phyloP scores from a whole-genome alignment of 2,888 invertebrate species.

The Eupithecia subfuscata region DNA sequence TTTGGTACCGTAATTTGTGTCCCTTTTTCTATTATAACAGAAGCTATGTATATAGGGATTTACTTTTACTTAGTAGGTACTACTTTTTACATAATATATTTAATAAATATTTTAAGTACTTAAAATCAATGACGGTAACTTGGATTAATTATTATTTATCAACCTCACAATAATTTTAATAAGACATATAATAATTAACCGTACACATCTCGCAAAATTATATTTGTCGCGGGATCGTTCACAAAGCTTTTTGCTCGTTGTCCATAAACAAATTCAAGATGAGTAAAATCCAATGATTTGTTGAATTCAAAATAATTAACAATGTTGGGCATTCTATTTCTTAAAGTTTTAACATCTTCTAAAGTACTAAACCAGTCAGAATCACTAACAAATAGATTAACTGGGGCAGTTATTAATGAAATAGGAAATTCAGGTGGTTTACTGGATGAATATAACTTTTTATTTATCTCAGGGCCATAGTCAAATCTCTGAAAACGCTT shows the following conservation, averaged over 20 bases:
- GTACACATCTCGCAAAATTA: slow-evolving; percentile 47
- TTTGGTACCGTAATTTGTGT: background rate
- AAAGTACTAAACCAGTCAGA: slow-evolving; percentile 68
- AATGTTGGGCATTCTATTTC: slow-evolving; percentile 58
- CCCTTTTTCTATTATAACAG: background rate
- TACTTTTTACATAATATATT: background rate
- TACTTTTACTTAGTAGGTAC: background rate
- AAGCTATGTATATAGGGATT: no score
- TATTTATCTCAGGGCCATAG: slow-evolving; percentile 59
- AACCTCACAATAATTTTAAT: background rate
- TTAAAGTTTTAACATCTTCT: slow-evolving; percentile 58
- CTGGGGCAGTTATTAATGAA: slow-evolving; percentile 60
- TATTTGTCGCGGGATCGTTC: slow-evolving; percentile 61
- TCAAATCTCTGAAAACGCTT: slow-evolving; percentile 70
- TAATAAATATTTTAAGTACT: background rate
- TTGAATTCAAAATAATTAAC: slow-evolving; percentile 58
- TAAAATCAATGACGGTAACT: background rate
- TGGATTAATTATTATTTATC: background rate
- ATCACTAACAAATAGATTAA: slow-evolving; percentile 66
- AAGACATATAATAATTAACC: background rate
- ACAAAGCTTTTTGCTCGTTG: slow-evolving; percentile 61
- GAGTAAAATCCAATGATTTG: slow-evolving; percentile 65
- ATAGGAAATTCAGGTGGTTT: slow-evolving; percentile 66
- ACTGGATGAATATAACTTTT: slow-evolving; percentile 53
- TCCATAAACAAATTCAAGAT: slow-evolving; percentile 74